A percentile compares a stretch with the other conserved stretches of the same genome.
Evolutionary conservation across 1,140 invertebrate species (phyloP).

Genomic region (Tetranychus urticae): DNA sequence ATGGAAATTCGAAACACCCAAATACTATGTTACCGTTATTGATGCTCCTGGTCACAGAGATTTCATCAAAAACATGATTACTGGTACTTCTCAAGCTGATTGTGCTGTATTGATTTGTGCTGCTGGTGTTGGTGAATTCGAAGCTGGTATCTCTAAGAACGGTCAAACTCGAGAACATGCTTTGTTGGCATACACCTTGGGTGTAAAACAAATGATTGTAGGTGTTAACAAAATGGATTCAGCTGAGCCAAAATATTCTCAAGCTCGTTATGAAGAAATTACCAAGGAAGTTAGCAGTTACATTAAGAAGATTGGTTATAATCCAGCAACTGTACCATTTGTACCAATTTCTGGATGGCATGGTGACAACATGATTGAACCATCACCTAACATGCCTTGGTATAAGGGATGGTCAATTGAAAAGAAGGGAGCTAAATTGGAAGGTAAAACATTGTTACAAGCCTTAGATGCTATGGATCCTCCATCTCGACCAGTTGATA

Average conservation of each 20-base stretch:
- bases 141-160: conserved; percentile 34
- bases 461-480: conserved; percentile 29
- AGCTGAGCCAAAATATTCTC: conserved; percentile 27
- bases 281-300: conserved; percentile 26
- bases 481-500: conserved; percentile 28
- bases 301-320: conserved; percentile 34
- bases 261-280: conserved; percentile 27
- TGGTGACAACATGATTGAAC: conserved; percentile 28
- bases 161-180: conserved; percentile 34
- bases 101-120: conserved; percentile 32
- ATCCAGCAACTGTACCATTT: conserved; percentile 31
- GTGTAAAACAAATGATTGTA: conserved; percentile 34
- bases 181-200: conserved; percentile 32
- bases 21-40: conserved; percentile 34
- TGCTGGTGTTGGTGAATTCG: conserved; percentile 31
- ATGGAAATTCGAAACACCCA: conserved; percentile 35
- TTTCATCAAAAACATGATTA: conserved; percentile 42
- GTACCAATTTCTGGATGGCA: conserved; percentile 34
- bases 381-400: conserved; percentile 25
- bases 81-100: conserved; percentile 32
- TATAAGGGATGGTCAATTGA: conserved; percentile 31
- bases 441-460: conserved; percentile 28
- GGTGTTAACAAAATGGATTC: conserved; percentile 36
- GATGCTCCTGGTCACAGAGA: conserved; percentile 36
- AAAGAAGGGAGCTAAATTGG: conserved; percentile 20